Conservation (phyloP, 1,140 invertebrate genomes). For the Danaus plexippus region DNA sequence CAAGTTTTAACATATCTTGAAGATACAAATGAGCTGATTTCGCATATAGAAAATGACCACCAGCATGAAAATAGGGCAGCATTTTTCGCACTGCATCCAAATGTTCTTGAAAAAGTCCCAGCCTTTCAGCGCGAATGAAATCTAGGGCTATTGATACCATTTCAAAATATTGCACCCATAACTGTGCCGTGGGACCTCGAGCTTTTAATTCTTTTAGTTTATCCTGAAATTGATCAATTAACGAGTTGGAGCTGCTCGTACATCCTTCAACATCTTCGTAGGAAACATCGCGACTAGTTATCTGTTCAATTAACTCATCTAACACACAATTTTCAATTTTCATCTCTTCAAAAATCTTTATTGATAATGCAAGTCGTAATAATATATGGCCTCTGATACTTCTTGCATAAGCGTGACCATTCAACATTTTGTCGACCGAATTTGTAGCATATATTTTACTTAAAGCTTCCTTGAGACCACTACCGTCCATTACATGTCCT, state of each 20-base stretch:
- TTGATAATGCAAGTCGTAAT: conserved; percentile 34
- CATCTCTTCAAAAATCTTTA: conserved; percentile 33
- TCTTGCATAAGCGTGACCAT: conserved; percentile 34
- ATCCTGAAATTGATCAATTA: conserved; percentile 36
- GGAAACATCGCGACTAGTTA: conserved; percentile 33
- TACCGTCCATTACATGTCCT: conserved; percentile 55
- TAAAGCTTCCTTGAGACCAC: conserved; percentile 47
- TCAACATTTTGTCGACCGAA: conserved; percentile 53
- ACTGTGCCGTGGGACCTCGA: conserved; percentile 43
- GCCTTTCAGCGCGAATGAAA: conserved; percentile 56
- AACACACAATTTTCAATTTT: conserved; percentile 27
- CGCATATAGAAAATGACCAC: conserved; percentile 62
- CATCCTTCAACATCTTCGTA: conserved; percentile 39
- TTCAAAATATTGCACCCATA: conserved; percentile 63
- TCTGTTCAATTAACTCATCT: conserved; percentile 37
- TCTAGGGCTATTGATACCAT: conserved; percentile 44
- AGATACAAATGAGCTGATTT: conserved; percentile 64
- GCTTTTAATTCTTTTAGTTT: conserved; percentile 38
- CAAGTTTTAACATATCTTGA: conserved; percentile 47
- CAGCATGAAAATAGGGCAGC: conserved; percentile 62
- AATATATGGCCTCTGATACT: conserved; percentile 51
- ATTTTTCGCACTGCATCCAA: conserved; percentile 45
- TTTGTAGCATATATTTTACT: conserved; percentile 41
- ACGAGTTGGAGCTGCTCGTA: conserved; percentile 29
- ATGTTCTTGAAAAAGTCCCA: conserved; percentile 46